phyloP scores from a whole-genome alignment of 2,797 vertebrate genomes.

The Microcaecilia unicolor region DNA sequence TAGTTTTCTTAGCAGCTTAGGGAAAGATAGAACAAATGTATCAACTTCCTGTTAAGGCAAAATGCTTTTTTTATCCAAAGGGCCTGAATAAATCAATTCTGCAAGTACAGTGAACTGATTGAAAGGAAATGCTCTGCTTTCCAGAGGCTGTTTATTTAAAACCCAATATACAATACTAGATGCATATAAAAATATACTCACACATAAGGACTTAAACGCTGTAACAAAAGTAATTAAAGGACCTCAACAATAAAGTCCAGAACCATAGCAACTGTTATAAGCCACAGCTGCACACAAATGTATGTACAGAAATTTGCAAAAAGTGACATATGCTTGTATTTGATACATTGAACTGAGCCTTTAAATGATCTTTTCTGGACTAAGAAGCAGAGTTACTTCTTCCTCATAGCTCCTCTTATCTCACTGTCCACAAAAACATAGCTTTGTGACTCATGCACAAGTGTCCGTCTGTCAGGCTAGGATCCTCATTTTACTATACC shows the following conservation, averaged over 20 bases:
- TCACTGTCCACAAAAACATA: no score
- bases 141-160: not conserved
- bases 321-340: no score
- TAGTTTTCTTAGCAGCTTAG: not conserved
- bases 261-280: not conserved
- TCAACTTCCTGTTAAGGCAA: slow-evolving; percentile 1
- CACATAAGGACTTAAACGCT: not conserved
- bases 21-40: not conserved
- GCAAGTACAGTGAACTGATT: not conserved
- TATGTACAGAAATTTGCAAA: slow-evolving; percentile 9
- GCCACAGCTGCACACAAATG: slow-evolving; percentile 7
- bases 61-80: slow-evolving; percentile 1
- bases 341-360: no score
- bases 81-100: slow-evolving; percentile 12
- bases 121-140: not conserved
- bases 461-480: no score
- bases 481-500: no score
- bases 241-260: no score
- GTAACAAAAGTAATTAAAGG: not conserved
- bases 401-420: no score
- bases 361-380: no score
- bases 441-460: no score
- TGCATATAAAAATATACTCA: no score
- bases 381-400: no score
- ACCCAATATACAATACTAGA: not conserved